Base-by-base conservation (phyloP, 1,140 invertebrate species). In the Manduca sexta region DNA sequence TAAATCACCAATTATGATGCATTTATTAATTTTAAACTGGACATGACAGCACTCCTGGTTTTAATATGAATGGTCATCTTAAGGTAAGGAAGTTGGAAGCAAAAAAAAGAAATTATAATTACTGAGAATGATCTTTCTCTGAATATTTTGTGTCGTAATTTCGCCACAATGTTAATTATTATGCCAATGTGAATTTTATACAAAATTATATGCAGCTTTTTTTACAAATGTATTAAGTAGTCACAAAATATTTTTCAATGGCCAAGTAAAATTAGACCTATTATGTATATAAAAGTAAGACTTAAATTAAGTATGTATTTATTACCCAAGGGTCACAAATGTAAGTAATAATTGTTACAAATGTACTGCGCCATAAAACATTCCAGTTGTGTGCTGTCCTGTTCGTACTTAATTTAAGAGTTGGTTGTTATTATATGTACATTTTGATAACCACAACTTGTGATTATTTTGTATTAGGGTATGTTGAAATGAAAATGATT, bases 321-420 rank as follows among this genome's bases (percentile, higher is more conserved):
- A 26, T 17, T 18, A 26, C 16, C 5, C 35, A 12, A n/a, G 37
- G 14, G 45, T 48, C 21, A 47, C 33, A 48, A 45, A 17, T 33
- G 44, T 26, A 8, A 26, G 47, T 45, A 50, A 31, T 33, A 33
- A 31, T 49, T 40, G 38, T 54, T 21, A 17, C 31, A 45, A 44
- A 14, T 35, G n/a, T 35, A 42, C 16, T 42, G 47, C 35, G 45
- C 49, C 52, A 63, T 57, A 48, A 63, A 74, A 76, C 77, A 81
- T 83, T 85, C 78, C 80, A 77, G 70, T 60, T 60, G 60, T 69
- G 74, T 81, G 76, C 77, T 84, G 77, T 83, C 66, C 45, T 64
- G 60, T 73, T 69, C 71, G 64, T 84, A 85, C 79, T 83, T 85
- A 85, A 81, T 62, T 61, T 59, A 59, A 30, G 54, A 60, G 40